These are phyloP conservation scores for Typhlichthys subterraneus DNA, from an alignment of 2,797 vertebrate species.

Conservation along the genomic window DNA sequence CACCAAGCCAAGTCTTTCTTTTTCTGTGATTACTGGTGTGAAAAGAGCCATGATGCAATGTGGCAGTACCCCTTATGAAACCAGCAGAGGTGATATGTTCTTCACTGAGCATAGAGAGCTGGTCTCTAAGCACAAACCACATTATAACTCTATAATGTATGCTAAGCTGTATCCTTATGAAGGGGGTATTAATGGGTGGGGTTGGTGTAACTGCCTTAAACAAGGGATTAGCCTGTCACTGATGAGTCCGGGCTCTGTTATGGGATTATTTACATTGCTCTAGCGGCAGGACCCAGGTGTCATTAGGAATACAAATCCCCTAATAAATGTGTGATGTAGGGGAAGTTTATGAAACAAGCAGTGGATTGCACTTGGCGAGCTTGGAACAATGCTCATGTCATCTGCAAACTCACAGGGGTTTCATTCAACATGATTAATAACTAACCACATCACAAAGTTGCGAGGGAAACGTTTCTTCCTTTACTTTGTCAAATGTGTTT, in stretches of 20 bases:
- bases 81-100: conserved; percentile 71
- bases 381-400: conserved; percentile 74
- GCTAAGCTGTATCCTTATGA: conserved; percentile 81
- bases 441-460: conserved; percentile 54
- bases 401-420: conserved; percentile 63
- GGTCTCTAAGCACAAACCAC: conserved; percentile 64
- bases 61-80: conserved; percentile 68
- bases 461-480: conserved; percentile 65
- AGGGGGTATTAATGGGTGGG: conserved; percentile 80
- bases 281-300: conserved; percentile 80
- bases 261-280: conserved; percentile 84
- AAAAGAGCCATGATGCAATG: conserved; percentile 48
- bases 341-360: conserved; percentile 47
- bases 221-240: conserved; percentile 83
- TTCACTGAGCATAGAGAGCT: conserved; percentile 53
- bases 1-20: conserved; percentile 54
- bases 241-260: conserved; percentile 79
- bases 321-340: conserved; percentile 80
- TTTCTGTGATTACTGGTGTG: conserved; percentile 29
- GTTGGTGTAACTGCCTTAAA: conserved; percentile 85
- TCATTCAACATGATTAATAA: conserved; percentile 55
- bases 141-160: conserved; percentile 79
- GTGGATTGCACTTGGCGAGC: conserved; percentile 45
- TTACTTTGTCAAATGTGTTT: conserved; percentile 48
- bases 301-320: conserved; percentile 85